Base-by-base conservation (phyloP, 2,888 invertebrate species). In the Capitulum mitella region DNA sequence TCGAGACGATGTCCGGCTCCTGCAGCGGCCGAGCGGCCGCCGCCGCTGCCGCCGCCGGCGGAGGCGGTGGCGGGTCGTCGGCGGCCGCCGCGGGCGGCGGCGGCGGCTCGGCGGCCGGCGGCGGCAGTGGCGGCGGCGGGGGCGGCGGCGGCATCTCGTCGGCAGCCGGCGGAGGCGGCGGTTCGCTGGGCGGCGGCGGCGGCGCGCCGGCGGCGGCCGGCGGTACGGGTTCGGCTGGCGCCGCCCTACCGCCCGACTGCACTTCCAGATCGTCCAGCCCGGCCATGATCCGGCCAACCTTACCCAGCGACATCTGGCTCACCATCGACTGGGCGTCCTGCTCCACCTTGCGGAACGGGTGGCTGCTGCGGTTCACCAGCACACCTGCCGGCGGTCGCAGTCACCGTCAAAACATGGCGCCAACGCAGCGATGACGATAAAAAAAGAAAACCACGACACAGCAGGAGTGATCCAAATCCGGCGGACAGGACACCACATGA, bases 241-340 rank as follows among this genome's bases (percentile, higher is more conserved):
- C 12, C 3, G 61, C 14, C 37, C 22, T 19, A 26, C 78, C 51
- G 48, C n/a, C 46, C 26, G 46, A 34, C 8, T 78, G 48, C 19
- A 16, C 77, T 29, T 48, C 79, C 3, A 61, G 37, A 40, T 77
- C 77, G n/a, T 77, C 61, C 54, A 40, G 29, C 0, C 70, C 70
- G 40, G 92, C 91, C 81, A 93, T 88, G 84, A 94, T 91, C 82
- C 92, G 88, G 3, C 46, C 94, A 93, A 81, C 93, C 91, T 83
- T 94, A 88, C 94, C 94, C 80, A 95, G 87, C 77, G 95, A 95
- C 83, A 93, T 93, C 89, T 95, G 92, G 84, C 94, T 94, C 85
- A 94, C 94, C 83, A 95, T 87, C 85, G 94, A 94, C 85, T 93
- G 89, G 29, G 94, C 91, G 86, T 95, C 95, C 84, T 93, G 93